Percentiles rank a stretch among this genome's conserved stretches.
phyloP scores from a whole-genome alignment of 2,797 vertebrate genomes.

The Columba guinea region DNA sequence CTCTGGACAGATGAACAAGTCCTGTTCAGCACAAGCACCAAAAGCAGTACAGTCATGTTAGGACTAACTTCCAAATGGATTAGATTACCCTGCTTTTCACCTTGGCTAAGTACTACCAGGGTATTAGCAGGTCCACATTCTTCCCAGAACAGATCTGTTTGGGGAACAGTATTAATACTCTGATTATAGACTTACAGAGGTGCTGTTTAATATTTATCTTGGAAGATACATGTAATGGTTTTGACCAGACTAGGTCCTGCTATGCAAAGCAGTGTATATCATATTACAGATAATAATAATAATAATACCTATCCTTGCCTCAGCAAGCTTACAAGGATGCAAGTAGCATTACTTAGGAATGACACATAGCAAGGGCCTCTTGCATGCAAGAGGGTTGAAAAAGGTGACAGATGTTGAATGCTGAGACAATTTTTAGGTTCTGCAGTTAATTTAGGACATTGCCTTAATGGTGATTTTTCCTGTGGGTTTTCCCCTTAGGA shows the following conservation, averaged over 20 bases:
- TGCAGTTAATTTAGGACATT: not conserved
- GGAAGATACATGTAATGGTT: not conserved
- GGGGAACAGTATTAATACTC: not conserved
- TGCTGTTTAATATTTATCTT: not conserved
- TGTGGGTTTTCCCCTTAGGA: slow-evolving; percentile 75
- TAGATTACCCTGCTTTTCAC: not conserved
- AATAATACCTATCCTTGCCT: not conserved
- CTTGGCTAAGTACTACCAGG: not conserved
- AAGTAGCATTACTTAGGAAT: not conserved
- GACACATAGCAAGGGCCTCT: not conserved
- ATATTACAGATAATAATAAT: not conserved
- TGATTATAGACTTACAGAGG: not conserved
- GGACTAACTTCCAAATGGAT: not conserved
- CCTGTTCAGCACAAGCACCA: not conserved
- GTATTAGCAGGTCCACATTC: not conserved
- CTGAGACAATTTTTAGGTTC: not conserved
- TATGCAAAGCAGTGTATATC: not conserved
- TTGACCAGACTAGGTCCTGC: not conserved
- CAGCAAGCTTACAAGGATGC: not conserved
- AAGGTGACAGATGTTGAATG: not conserved
- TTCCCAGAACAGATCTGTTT: not conserved
- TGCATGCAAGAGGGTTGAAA: not conserved
- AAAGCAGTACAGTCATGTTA: not conserved
- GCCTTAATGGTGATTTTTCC: slow-evolving; percentile 20
- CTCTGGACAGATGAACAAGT: not conserved